These are phyloP conservation scores for Ptychochromis oligacanthus DNA, from an alignment of 2,113 vertebrate species.

Conservation along the genomic window DNA sequence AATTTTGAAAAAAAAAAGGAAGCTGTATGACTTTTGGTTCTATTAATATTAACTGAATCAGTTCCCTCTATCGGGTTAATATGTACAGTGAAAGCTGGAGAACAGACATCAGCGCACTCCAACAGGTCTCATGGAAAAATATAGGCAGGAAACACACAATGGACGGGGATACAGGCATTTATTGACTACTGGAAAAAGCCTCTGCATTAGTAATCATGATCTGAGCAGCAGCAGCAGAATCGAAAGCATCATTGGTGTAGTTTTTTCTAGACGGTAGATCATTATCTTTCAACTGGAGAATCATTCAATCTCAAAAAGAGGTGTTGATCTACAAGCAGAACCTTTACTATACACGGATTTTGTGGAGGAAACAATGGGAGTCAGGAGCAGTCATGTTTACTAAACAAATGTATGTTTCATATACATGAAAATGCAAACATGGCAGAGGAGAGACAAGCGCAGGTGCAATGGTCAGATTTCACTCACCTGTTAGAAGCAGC, in stretches of 20 bases:
- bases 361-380: background rate
- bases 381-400: background rate
- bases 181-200: background rate
- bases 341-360: background rate
- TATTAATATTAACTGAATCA: background rate
- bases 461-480: slow-evolving; percentile 15
- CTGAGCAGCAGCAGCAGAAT: background rate
- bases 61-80: background rate
- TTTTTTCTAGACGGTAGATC: background rate
- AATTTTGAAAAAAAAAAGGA: background rate
- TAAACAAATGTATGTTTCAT: slow-evolving; percentile 41
- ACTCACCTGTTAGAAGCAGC: slow-evolving; percentile 4
- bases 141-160: background rate
- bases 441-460: slow-evolving; percentile 18
- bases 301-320: background rate
- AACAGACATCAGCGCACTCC: background rate
- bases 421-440: slow-evolving; percentile 34
- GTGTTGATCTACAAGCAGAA: background rate
- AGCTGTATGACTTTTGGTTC: background rate
- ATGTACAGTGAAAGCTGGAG: background rate
- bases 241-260: background rate
- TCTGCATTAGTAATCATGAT: background rate
- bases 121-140: background rate
- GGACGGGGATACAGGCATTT: background rate
- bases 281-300: background rate